Evolutionary conservation across 2,888 invertebrate species (phyloP).

Genomic region (Tetramorium bicarinatum): DNA sequence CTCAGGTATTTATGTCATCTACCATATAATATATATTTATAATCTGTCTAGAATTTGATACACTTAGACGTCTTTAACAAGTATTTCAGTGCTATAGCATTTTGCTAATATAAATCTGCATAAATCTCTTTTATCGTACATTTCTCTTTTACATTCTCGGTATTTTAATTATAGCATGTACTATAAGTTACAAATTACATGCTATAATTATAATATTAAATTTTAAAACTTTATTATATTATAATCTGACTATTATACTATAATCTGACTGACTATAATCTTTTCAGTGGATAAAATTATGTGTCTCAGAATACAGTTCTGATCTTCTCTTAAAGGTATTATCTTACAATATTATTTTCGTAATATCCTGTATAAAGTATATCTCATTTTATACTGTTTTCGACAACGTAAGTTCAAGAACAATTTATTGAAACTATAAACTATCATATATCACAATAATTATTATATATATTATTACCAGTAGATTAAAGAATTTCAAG

Average conservation of each 20-base stretch:
- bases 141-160: background rate
- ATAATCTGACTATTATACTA: too few species aligned
- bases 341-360: background rate
- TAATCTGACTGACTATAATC: background rate
- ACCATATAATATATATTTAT: background rate
- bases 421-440: background rate
- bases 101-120: background rate
- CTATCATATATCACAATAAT: background rate
- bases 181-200: too few species aligned
- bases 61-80: too few species aligned
- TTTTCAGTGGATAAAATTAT: constrained; percentile 5
- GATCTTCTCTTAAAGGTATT: background rate
- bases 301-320: background rate
- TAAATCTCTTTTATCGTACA: background rate
- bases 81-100: background rate
- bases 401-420: constrained; percentile 17
- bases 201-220: background rate
- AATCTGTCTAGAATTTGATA: background rate
- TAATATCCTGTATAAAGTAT: background rate
- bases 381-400: constrained; percentile 3
- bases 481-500: constrained; percentile 17
- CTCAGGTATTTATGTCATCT: constrained; percentile 31
- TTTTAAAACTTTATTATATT: background rate
- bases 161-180: background rate
- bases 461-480: constrained; percentile 1